phyloP scores from a whole-genome alignment of 2,888 invertebrate genomes.

The Epinotia brunnichana region DNA sequence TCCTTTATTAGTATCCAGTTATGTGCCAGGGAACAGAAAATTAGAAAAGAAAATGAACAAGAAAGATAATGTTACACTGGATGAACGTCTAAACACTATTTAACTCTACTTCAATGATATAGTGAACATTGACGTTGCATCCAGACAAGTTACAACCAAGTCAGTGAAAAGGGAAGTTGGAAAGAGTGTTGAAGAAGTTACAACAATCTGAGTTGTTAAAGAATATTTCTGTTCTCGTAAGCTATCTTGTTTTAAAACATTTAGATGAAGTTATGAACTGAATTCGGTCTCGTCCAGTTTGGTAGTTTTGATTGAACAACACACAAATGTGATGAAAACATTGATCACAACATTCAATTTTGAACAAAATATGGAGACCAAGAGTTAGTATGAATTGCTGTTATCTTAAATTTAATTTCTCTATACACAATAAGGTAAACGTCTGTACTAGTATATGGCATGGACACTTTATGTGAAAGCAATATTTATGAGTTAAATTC shows the following conservation, averaged over 20 bases:
- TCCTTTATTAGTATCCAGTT: slow-evolving; percentile 76
- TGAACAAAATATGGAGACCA: slow-evolving; percentile 24
- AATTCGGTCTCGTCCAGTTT: slow-evolving; percentile 12
- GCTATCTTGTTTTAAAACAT: slow-evolving; percentile 17
- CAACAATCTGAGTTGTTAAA: slow-evolving; percentile 6
- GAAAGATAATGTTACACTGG: slow-evolving; percentile 61
- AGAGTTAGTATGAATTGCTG: neutral
- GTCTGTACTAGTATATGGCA: too few species aligned
- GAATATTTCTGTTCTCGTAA: slow-evolving; percentile 8
- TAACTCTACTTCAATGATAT: slow-evolving; percentile 21
- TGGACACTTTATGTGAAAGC: too few species aligned
- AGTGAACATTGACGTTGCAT: slow-evolving; percentile 45
- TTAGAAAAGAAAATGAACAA: slow-evolving; percentile 74
- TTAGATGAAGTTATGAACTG: slow-evolving; percentile 11
- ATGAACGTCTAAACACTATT: slow-evolving; percentile 47
- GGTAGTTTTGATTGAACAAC: slow-evolving; percentile 31
- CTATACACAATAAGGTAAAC: too few species aligned
- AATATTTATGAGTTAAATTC: too few species aligned
- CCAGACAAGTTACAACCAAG: slow-evolving; percentile 45
- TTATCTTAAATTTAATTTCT: too few species aligned
- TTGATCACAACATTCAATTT: slow-evolving; percentile 35
- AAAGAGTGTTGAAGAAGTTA: slow-evolving; percentile 46
- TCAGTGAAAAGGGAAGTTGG: slow-evolving; percentile 34
- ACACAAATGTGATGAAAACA: slow-evolving; percentile 43
- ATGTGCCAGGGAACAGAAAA: slow-evolving; percentile 79